Percentiles rank a stretch among this genome's conserved stretches.
These are phyloP conservation scores for Dasypogon diadema DNA, from an alignment of 2,888 invertebrate species.

Conservation along the genomic window DNA sequence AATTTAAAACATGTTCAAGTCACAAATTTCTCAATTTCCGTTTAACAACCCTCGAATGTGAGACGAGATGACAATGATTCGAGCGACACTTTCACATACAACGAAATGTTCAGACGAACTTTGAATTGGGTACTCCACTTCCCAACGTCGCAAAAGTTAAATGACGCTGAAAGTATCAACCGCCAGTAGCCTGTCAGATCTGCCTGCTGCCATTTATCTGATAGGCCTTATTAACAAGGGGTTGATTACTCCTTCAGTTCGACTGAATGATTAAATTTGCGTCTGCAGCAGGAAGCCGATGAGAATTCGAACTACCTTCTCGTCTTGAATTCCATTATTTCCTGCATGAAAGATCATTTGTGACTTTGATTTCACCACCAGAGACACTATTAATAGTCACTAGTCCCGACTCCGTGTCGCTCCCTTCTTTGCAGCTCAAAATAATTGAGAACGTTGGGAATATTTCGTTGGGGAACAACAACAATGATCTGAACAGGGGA, in stretches of 20 bases:
- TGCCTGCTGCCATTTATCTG: constrained; percentile 38
- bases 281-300: constrained; percentile 11
- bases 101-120: not conserved
- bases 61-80: not conserved
- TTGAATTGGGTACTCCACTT: constrained; percentile 5
- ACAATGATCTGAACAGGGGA: constrained; percentile 57
- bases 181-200: constrained; percentile 26
- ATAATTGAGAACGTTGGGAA: not conserved
- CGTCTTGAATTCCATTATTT: constrained; percentile 12
- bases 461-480: not conserved
- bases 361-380: constrained; percentile 55
- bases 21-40: constrained; percentile 61
- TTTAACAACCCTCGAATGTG: constrained; percentile 52
- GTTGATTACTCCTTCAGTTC: constrained; percentile 30
- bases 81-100: not conserved
- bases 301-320: not conserved
- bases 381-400: constrained; percentile 25
- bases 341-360: constrained; percentile 48
- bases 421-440: not conserved
- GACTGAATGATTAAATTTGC: constrained; percentile 18
- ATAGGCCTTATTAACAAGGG: constrained; percentile 52
- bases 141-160: constrained; percentile 52
- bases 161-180: constrained; percentile 50
- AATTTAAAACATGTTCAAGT: constrained; percentile 58
- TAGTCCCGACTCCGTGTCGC: not conserved